Evolutionary conservation across 2,888 invertebrate species (phyloP), one percentile per base, ranked within the genome.

Genomic region (Adelognathus sp.): DNA sequence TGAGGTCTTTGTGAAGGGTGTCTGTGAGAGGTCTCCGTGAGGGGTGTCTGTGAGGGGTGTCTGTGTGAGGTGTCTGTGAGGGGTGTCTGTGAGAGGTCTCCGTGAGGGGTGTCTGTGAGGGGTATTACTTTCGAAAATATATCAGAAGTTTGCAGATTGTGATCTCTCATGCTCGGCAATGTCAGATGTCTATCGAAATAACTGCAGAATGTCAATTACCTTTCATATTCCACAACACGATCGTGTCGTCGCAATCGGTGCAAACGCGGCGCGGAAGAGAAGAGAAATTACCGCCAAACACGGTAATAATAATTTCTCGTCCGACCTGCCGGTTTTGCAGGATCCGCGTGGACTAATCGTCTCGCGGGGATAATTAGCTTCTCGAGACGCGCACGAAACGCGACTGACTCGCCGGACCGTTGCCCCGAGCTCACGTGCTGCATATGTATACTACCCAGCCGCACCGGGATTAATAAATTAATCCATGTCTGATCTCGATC

Each of bases 401-500:
- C 70, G 54, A 70, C 52, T 52, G 33, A 60, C 44, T 36, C 33
- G 63, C 61, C 27, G 50, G 41, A 29, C 67, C 50, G 41, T n/a
- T n/a, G n/a, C n/a, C n/a, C n/a, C n/a, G 7, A 60, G 44, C 46
- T 69, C 52, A 46, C 41, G 64, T 44, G 39, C 27, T 24, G 54
- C 58, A 18, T 41, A 24, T 11, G 4, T 21, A 9, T 33, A 67
- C 46, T 69, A 18, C 60, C 14, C 3, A 36, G 61, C 56, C 39
- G 56, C 61, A 58, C 36, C 27, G 58, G 64, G 66, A 79, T 79
- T 79, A 74, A 79, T 79, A 79, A 79, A 79, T 79, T 79, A 79
- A 79, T 79, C 78, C 74, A 70, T 61, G 74, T 74, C 74, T 52
- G 78, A 78, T 78, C 78, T 70, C 74, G 78, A 74, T 69, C 63